Evolutionary conservation across 2,113 vertebrate species (phyloP), one percentile per base, ranked within the genome.

Genomic region (Syngnathus scovelli): DNA sequence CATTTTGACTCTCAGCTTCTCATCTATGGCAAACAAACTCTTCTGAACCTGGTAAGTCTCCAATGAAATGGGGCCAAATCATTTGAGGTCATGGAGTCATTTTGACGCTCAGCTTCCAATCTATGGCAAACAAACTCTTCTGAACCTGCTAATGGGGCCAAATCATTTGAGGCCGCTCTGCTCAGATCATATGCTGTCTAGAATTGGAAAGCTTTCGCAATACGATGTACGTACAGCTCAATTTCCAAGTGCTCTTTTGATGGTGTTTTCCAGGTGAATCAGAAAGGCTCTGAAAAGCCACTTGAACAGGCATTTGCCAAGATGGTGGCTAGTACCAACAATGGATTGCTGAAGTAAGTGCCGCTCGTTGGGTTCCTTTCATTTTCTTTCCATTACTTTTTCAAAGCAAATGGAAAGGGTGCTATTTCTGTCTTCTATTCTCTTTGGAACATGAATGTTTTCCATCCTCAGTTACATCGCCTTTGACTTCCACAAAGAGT

Each of bases 401-500:
- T 3, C 27, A 33, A 33, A 33, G 2, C 27, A 3, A 3, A 3
- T 33, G 27, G 27, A 33, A 33, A 33, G 27, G 27, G 27, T 33
- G 9, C 12, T 41, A 1, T 41, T 41, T 41, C 10, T 41, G 39
- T 41, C 2, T 43, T 43, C 2, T 43, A 39, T 44, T 33, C 61
- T 1, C 27, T 33, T 33, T 33, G 27, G 2, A 33, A 33, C 3
- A 3, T 33, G 27, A 33, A 33, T 33, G 27, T 21, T 65, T 41
- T 13, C 36, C 76, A 27, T 77, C 64, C 54, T 58, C 80, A 99
- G 97, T 52, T 99, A 99, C 0, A 36, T 96, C 43, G 94, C 97
- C 0, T 99, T 98, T 74, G 97, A 99, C 86, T 99, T 99, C 86
- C 96, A 99, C 88, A 98, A 98, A 86, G 97, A 99, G 84, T 99